Percentiles rank a stretch among this genome's conserved stretches.
phyloP scores from a whole-genome alignment of 2,888 invertebrate species.

The Ferdinandea cuprea region DNA sequence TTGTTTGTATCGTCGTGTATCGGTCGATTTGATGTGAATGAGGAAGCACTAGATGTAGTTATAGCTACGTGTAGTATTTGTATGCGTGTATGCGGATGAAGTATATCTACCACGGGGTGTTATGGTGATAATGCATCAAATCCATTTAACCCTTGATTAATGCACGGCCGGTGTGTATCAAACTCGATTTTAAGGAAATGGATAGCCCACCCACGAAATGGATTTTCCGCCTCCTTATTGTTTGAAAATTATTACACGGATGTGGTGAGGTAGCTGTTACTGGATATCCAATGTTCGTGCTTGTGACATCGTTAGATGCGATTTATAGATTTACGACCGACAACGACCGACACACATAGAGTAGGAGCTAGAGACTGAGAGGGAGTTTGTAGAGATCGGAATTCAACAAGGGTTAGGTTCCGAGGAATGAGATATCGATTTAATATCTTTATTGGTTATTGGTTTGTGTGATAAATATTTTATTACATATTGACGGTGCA shows the following conservation, averaged over 20 bases:
- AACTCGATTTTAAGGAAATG: conserved; percentile 72
- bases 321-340: conserved; percentile 70
- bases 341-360: conserved; percentile 9
- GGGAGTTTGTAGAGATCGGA: conserved; percentile 27
- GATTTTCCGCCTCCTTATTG: conserved; percentile 69
- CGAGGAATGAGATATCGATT: conserved; percentile 60
- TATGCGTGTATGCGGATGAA: conserved; percentile 36
- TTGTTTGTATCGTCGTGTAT: neutral
- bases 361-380: neutral
- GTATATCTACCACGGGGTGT: conserved; percentile 32
- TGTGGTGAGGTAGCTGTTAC: conserved; percentile 47
- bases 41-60: no score
- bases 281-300: conserved; percentile 50
- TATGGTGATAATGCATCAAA: conserved; percentile 70
- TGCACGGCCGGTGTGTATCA: conserved; percentile 66
- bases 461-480: conserved; percentile 67
- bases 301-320: conserved; percentile 70
- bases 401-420: conserved; percentile 50
- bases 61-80: conserved; percentile 7
- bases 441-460: conserved; percentile 71
- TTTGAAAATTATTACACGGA: conserved; percentile 71
- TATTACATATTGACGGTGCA: conserved; percentile 56
- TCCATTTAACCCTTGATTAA: conserved; percentile 74
- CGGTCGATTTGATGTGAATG: neutral
- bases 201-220: conserved; percentile 61